These are phyloP conservation scores for Paraplagusia blochii DNA, from an alignment of 2,113 vertebrate species.

Conservation along the genomic window DNA sequence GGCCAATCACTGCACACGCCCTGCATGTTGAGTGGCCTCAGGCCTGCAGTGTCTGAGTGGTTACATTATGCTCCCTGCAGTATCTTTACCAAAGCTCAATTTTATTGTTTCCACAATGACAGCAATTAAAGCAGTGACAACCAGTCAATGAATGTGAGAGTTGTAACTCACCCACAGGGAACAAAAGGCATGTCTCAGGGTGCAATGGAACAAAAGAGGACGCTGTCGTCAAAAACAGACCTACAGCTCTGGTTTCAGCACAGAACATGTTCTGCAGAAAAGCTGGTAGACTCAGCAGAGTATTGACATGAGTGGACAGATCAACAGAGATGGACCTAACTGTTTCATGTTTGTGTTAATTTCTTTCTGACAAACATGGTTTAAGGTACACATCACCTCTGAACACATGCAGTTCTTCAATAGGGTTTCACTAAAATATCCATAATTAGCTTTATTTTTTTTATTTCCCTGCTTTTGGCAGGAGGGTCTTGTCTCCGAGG, in stretches of 20 bases:
- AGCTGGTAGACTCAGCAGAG: background rate
- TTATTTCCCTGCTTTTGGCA: too few species aligned
- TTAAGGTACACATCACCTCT: too few species aligned
- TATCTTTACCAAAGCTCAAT: slow-evolving; percentile 21
- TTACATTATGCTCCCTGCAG: slow-evolving; percentile 4
- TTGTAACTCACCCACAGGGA: slow-evolving; percentile 13
- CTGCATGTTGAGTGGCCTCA: slow-evolving; percentile 5
- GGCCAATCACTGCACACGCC: background rate
- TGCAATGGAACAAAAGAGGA: slow-evolving; percentile 40
- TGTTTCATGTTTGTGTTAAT: too few species aligned
- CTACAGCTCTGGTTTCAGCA: slow-evolving; percentile 11
- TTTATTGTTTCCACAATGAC: slow-evolving; percentile 14
- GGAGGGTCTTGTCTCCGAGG: too few species aligned
- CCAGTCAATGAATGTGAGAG: slow-evolving; percentile 32
- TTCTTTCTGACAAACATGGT: too few species aligned
- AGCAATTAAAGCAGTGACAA: slow-evolving; percentile 44
- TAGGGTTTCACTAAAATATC: too few species aligned
- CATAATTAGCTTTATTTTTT: too few species aligned
- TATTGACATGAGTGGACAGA: too few species aligned
- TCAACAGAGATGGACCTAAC: too few species aligned
- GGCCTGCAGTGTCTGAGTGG: background rate
- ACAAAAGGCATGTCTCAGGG: slow-evolving; percentile 47
- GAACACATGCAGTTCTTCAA: too few species aligned
- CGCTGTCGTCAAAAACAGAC: background rate
- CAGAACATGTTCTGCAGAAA: background rate